These are phyloP conservation scores for Chauna torquata DNA, from an alignment of 2,113 vertebrate genomes.

Conservation along the genomic window DNA sequence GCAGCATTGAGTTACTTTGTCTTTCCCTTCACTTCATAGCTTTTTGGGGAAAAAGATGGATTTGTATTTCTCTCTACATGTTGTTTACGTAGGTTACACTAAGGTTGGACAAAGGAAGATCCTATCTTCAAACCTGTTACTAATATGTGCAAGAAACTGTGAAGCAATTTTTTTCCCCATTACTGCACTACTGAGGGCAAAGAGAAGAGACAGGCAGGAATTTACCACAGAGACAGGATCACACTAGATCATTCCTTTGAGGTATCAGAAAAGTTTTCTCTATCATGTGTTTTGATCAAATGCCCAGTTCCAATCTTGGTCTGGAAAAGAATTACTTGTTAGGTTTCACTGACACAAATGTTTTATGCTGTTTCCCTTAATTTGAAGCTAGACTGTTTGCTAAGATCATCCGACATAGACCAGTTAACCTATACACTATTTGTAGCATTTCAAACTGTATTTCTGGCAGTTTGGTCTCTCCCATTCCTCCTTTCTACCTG, in stretches of 20 bases:
- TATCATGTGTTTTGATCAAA: not conserved
- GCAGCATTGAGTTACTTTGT: not conserved
- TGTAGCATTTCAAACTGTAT: not conserved
- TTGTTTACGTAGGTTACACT: not conserved
- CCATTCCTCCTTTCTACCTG: not conserved
- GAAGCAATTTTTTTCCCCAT: not conserved
- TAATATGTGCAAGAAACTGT: not conserved
- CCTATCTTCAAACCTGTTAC: not conserved
- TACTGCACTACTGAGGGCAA: not conserved
- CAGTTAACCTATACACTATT: not conserved
- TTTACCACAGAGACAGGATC: not conserved
- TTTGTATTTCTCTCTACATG: not conserved
- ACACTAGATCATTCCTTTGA: not conserved
- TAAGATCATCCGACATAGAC: not conserved
- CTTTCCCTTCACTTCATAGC: not conserved
- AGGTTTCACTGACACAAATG: not conserved
- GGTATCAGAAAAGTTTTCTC: not conserved
- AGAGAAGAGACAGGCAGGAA: not conserved
- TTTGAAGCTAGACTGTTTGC: not conserved
- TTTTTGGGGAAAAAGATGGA: not conserved
- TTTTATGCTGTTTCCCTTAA: not conserved
- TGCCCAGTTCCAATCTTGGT: not conserved
- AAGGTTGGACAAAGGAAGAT: not conserved
- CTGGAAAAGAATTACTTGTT: not conserved
- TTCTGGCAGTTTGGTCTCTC: not conserved